Evolutionary conservation across 2,797 vertebrate genomes (phyloP), one percentile per base, ranked within the genome.

Genomic region (Squalus acanthias): DNA sequence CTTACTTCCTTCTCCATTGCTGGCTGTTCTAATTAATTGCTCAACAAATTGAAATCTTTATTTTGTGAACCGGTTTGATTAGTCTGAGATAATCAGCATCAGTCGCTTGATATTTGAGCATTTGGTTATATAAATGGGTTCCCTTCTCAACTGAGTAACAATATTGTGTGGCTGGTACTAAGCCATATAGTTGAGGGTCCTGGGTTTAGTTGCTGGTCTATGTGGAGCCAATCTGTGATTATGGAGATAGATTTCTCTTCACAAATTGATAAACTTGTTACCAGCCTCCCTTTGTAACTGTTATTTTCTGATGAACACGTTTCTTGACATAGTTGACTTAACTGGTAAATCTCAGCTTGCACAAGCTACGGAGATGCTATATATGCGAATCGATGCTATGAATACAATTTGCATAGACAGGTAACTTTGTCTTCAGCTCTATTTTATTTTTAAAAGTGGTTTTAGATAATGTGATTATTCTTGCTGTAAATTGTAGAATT

Each of bases 361-460:
- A 3, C 99, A 99, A 98, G 99, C 99, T 96, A 99, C 99, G 60
- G 99, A 99, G 98, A 99, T 99, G 99, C 97, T 99, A 87, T 99
- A 99, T 97, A 99, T 99, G 99, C 98, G 99, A 95, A 98, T 99
- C 98, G 99, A 99, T 97, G 99, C 98, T 0, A 99, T 99, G 99
- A 99, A 99, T 97, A 99, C 99, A 69, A 98, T 98, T 13, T 99
- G 99, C 96, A 98, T 99, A 97, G 99, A 99, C 98, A 98, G 99
- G 99, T 99, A 50, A 96, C 46, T 82, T 93, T 70, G 9, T 60
- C 46, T n/a, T 89, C 96, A 53, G 29, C 33, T 63, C 85, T 46
- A 85, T 46, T 39, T 87, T 63, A 33, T 65, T 96, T 67, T n/a
- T 93, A 69, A 93, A 93, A 46, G 20, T 65, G 20, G 8, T 69